These are phyloP conservation scores for Lithobates pipiens DNA, from an alignment of 2,797 vertebrate species.

Conservation along the genomic window DNA sequence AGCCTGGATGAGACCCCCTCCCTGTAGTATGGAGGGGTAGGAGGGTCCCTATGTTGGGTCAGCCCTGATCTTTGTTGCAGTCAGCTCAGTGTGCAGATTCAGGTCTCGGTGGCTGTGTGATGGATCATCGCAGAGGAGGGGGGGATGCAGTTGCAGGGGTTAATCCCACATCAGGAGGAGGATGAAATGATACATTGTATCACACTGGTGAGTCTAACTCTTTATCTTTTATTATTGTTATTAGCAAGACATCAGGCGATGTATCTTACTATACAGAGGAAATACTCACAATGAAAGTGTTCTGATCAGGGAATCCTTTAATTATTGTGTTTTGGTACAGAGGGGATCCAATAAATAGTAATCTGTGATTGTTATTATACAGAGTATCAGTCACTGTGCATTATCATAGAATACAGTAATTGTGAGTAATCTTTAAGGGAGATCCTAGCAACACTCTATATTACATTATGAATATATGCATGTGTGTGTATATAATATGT, in stretches of 20 bases:
- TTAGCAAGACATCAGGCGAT: too few species aligned
- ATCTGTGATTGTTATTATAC: too few species aligned
- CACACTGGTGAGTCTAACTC: constrained; percentile 5
- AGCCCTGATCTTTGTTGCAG: constrained; percentile 51
- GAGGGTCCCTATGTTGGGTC: background rate
- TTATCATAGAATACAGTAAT: too few species aligned
- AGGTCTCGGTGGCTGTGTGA: background rate
- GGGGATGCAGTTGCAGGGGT: constrained; percentile 7
- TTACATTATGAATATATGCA: too few species aligned
- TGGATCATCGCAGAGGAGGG: background rate
- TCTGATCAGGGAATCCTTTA: too few species aligned
- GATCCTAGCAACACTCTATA: too few species aligned
- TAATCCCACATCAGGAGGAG: background rate
- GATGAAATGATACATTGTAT: constrained; percentile 18
- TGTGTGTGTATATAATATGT: too few species aligned
- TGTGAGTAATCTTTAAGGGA: too few species aligned
- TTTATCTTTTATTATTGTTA: too few species aligned
- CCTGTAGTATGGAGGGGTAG: constrained; percentile 4
- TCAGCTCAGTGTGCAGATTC: constrained; percentile 7
- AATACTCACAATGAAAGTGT: too few species aligned
- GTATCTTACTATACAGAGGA: too few species aligned
- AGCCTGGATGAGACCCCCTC: constrained; percentile 15
- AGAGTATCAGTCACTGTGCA: too few species aligned
- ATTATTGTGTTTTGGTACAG: background rate
- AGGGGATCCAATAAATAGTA: background rate